These are phyloP conservation scores for Athene noctua DNA, from an alignment of 2,113 vertebrate species.

Conservation along the genomic window DNA sequence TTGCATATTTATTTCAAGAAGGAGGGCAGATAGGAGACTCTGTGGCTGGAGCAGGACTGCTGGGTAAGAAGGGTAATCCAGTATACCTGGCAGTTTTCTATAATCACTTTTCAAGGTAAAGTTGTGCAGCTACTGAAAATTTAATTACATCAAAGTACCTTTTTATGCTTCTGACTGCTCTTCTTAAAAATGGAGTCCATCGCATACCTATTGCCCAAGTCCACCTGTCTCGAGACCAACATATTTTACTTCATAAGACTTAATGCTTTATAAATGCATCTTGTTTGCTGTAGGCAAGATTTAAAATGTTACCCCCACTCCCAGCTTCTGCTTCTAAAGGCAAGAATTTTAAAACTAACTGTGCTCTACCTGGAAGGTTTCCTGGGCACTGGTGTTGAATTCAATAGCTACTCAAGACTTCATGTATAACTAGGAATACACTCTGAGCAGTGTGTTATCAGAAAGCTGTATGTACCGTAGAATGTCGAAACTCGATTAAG, in stretches of 20 bases:
- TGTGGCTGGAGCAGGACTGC: neutral
- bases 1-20: neutral
- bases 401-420: neutral
- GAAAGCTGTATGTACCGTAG: neutral
- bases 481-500: neutral
- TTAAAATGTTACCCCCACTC: neutral
- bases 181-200: neutral
- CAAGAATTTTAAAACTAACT: neutral
- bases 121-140: neutral
- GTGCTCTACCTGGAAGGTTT: neutral
- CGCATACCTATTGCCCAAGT: neutral
- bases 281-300: neutral
- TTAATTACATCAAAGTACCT: neutral
- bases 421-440: neutral
- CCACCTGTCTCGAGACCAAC: neutral
- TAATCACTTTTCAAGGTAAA: neutral
- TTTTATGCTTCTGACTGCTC: neutral
- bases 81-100: neutral
- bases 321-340: neutral
- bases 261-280: neutral
- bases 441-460: neutral
- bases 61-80: neutral
- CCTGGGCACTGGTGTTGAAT: neutral
- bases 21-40: neutral
- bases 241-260: neutral